Conservation (phyloP, 2,888 invertebrate species). For the Smittia sp. region DNA sequence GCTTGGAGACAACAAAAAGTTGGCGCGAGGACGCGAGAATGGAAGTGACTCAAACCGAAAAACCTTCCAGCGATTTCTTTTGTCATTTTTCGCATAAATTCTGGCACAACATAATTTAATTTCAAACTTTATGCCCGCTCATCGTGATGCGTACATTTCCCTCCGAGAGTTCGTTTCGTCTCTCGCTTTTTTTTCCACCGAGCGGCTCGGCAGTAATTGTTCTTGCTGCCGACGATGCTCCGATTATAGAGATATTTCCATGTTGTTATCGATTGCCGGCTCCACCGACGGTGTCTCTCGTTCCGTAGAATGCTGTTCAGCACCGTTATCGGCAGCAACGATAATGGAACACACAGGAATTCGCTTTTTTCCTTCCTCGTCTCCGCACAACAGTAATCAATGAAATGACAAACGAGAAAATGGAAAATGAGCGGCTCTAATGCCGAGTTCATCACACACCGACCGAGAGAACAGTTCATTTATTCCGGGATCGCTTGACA, state of each 20-base stretch:
- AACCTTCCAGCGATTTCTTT: constrained; percentile 5
- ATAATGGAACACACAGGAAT: neutral
- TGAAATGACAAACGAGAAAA: constrained; percentile 19
- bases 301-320: neutral
- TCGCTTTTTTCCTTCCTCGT: neutral
- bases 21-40: neutral
- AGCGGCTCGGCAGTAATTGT: neutral
- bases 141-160: constrained; percentile 17
- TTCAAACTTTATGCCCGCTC: constrained; percentile 29
- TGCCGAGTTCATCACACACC: neutral
- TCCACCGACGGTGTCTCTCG: neutral
- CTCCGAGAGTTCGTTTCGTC: neutral
- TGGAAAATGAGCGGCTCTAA: neutral
- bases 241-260: constrained; percentile 18
- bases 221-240: neutral
- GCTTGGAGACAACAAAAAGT: neutral
- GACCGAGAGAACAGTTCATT: neutral
- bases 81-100: constrained; percentile 22
- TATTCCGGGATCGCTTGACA: neutral
- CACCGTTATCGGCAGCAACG: neutral
- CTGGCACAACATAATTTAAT: constrained; percentile 19
- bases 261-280: neutral
- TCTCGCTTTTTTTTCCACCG: neutral
- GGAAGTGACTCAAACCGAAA: neutral
- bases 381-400: constrained; percentile 9